Evolutionary conservation across 2,113 vertebrate genomes (phyloP).

Genomic region (Sminthopsis crassicaudata): DNA sequence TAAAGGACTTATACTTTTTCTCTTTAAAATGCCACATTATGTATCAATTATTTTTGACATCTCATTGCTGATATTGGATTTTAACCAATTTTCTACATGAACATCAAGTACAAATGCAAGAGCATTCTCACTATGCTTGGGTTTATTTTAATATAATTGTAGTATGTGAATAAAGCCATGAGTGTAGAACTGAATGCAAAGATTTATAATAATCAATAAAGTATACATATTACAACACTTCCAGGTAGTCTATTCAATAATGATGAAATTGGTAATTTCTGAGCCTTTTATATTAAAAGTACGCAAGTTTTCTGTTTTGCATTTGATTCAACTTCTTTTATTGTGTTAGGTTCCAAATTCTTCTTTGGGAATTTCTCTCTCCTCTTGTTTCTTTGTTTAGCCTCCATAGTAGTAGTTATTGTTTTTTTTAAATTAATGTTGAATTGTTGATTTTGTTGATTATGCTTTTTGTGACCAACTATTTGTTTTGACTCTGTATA

Average conservation of each 20-base stretch:
- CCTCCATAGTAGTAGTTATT: neutral
- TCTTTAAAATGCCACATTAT: neutral
- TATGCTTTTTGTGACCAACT: neutral
- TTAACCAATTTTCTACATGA: neutral
- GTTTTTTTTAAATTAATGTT: neutral
- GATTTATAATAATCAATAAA: neutral
- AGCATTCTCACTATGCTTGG: neutral
- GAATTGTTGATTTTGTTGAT: neutral
- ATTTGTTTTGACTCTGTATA: neutral
- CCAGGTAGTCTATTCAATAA: neutral
- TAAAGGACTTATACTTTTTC: neutral
- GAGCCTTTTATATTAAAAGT: neutral
- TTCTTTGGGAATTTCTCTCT: neutral
- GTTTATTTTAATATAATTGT: neutral
- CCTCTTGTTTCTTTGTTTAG: neutral
- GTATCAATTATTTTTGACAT: neutral
- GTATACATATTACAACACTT: neutral
- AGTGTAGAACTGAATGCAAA: neutral
- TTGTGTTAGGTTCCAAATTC: neutral
- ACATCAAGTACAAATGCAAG: neutral
- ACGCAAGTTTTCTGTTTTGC: neutral
- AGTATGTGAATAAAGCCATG: neutral
- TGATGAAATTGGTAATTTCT: neutral
- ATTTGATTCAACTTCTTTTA: neutral
- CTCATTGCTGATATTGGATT: neutral